Evolutionary conservation across 2,888 invertebrate genomes (phyloP), one percentile per base, ranked within the genome.

Genomic region (Tillus elongatus): DNA sequence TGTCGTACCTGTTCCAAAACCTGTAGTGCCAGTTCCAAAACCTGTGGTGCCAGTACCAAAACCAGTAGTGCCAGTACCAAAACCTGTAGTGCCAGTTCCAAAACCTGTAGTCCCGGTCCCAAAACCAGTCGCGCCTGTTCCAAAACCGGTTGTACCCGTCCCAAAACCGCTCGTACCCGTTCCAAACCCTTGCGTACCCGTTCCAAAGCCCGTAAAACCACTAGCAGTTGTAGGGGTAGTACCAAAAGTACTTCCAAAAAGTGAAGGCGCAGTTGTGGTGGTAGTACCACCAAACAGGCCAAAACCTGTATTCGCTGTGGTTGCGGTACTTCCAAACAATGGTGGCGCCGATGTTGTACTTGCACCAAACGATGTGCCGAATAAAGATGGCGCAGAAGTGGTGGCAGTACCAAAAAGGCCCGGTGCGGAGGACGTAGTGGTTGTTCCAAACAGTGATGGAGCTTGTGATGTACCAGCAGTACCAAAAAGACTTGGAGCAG

Each of bases 401-500:
- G 51, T 44, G 10, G 52, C 43, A 13, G 68, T 67, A 40, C 70
- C 68, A 58, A 74, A 74, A 16, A 71, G 67, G 44, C 51, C 47
- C 2, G 57, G 50, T 15, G 52, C 46, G 2, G 56, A 42, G 2
- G 56, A 51, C 2, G 52, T 45, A 2, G 15, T 11, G n/a, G 38
- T 13, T 9, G 33, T 13, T 1, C 63, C 48, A 42, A 58, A 58
- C 13, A 56, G 43, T 33, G 45, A 45, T 8, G 51, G 72, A 67
- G 50, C 42, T 16, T 46, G 42, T 46, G 73, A 70, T 26, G 70
- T 66, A 34, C 70, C 59, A 24, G 70, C 63, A 8, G 41, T 38
- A 10, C 75, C 73, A 60, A 76, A 76, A 15, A 76, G 58, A 11
- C 72, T 67, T 1, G 76, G 65, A 3, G 73, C 66, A 9, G 72